Base-by-base conservation (phyloP, 2,113 vertebrate species). In the Mesoclemmys tuberculata region DNA sequence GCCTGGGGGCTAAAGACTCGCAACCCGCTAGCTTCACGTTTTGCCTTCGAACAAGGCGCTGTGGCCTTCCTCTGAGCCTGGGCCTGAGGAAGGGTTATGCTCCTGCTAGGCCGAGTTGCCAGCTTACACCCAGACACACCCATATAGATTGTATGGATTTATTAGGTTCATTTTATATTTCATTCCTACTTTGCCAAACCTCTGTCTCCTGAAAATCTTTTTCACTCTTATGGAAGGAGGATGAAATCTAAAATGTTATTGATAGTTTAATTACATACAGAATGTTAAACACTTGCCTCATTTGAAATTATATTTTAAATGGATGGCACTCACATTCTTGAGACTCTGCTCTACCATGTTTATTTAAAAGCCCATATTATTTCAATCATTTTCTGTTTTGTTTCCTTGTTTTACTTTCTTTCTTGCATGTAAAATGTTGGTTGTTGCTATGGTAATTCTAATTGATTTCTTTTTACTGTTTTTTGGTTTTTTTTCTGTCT, bases 381-480 rank as follows among this genome's bases (percentile, higher is more conserved):
- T 94, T 95, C 78, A 89, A 82, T 97, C 84, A 83, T 97, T 97
- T 97, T 98, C 77, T 92, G 13, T 94, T 97, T 97, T 98, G 80
- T 90, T 97, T 97, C 78, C 88, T 75, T 97, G 89, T 78, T 97
- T 97, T 92, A 91, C 97, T 96, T 94, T 87, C 80, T 55, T 95
- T 97, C 97, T 96, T 97, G 90, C 92, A 96, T 92, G 80, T 95
- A 92, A 96, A 94, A 95, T 89, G 97, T 98, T 98, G 85, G 95
- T 94, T 92, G 98, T 98, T 98, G 80, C 98, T 93, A 98, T 98
- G 95, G 98, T 21, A 94, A 98, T 97, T 97, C 89, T 97, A 97
- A 94, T 97, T 98, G 93, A 97, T 98, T 98, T 98, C 80, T 98
- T 97, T 97, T 96, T 93, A 91, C 97, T 97, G 90, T 93, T 98